phyloP scores from a whole-genome alignment of 2,113 vertebrate genomes.

The Cephalopterus ornatus region DNA sequence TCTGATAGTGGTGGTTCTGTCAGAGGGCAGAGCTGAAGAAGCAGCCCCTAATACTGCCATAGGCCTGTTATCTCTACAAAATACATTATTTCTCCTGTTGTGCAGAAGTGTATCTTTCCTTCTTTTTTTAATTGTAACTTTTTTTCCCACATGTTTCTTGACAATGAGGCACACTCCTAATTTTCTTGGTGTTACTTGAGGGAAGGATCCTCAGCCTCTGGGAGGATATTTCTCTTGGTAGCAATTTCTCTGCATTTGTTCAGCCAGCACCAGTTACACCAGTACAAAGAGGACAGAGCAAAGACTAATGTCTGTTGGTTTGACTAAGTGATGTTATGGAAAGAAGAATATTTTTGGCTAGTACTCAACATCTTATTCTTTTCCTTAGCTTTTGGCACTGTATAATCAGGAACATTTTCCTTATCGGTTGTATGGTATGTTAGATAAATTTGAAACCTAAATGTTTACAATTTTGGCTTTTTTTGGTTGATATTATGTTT shows the following conservation, averaged over 20 bases:
- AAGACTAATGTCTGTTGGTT: not conserved
- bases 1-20: not conserved
- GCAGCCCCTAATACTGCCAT: not conserved
- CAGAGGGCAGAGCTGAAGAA: not conserved
- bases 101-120: not conserved
- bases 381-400: not conserved
- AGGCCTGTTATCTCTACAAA: not conserved
- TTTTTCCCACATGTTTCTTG: not conserved
- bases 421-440: not conserved
- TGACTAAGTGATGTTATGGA: not conserved
- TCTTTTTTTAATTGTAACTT: not conserved
- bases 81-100: not conserved
- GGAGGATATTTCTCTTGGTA: too few relatives aligned
- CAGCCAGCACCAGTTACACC: not conserved
- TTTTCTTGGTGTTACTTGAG: not conserved
- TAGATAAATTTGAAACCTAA: not conserved
- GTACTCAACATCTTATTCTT: not conserved
- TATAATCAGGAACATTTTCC: not conserved
- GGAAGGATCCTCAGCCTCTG: not conserved
- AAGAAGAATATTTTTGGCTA: not conserved
- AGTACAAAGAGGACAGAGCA: not conserved
- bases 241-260: not conserved
- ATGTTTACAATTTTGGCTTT: not conserved
- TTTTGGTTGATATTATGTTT: not conserved
- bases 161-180: not conserved